Base-by-base conservation (phyloP, 2,113 vertebrate species). In the Polyodon spathula region DNA sequence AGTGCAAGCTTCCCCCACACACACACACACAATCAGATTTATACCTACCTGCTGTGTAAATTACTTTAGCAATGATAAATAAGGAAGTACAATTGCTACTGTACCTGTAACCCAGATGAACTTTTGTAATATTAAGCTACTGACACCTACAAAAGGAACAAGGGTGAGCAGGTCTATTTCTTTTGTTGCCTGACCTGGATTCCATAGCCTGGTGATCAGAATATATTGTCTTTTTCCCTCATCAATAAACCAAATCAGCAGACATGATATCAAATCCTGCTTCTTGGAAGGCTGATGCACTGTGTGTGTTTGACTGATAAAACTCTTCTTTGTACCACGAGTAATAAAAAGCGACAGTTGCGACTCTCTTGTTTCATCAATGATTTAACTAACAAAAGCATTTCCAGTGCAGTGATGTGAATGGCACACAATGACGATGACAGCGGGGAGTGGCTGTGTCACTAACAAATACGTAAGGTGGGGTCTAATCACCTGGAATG, bases 1-100 rank as follows among this genome's bases (percentile, higher is more conserved):
- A 5, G 48, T n/a, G 40, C 4, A 38, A 14, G 11, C 43, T 55
- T 8, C 6, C 38, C 40, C 46, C 15, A 17, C 8, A 11, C 8
- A 11, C 27, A 56, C 15, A 17, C 8, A 11, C 8, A 11, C 27
- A 40, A 37, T 50, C 16, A 10, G 65, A 54, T 55, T 50, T 63
- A 58, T 66, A 68, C 66, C 58, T 60, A 70, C 74, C 68, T 68
- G 69, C 63, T 10, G 43, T 46, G 50, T 27, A 56, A 56, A 54
- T 39, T 54, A 65, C 63, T 71, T 63, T 65, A 68, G 66, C 52
- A 63, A 62, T 40, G 37, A 39, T 58, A 58, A 58, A 53, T 46
- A 62, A 60, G 62, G 59, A 64, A 44, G 63, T 55, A 40, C 59
- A 54, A 61, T 42, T 6, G 59, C 6, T 27, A 27, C 27, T 2